Evolutionary conservation across 2,888 invertebrate species (phyloP).

Genomic region (Sinelater perroti): DNA sequence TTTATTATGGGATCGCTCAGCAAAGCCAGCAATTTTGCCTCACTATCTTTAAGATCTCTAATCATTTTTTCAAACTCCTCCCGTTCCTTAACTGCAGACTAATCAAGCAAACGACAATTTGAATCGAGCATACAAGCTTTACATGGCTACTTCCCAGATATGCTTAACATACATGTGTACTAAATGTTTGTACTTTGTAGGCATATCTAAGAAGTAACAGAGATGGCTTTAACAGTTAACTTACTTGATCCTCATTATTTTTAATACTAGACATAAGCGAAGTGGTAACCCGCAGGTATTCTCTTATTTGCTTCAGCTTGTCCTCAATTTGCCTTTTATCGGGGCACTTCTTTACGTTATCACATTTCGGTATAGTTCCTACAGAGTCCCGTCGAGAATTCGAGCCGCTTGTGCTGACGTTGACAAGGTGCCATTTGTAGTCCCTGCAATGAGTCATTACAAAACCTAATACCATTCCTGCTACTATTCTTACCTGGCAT

Average conservation of each 20-base stretch:
- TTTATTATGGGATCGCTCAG: conserved; percentile 54
- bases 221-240: conserved; percentile 36
- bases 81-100: conserved; percentile 53
- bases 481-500: conserved; percentile 25
- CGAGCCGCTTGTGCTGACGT: conserved; percentile 54
- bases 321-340: conserved; percentile 75
- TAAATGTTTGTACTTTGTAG: neutral
- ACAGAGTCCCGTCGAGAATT: conserved; percentile 56
- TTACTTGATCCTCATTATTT: conserved; percentile 73
- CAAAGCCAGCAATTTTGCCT: conserved; percentile 70
- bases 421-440: conserved; percentile 50
- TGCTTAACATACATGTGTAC: too few relatives aligned
- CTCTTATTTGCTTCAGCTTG: conserved; percentile 74
- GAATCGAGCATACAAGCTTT: too few relatives aligned
- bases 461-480: neutral
- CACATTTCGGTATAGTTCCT: conserved; percentile 57
- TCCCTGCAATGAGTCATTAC: conserved; percentile 19
- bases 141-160: too few relatives aligned
- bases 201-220: neutral
- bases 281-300: conserved; percentile 76
- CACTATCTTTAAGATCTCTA: conserved; percentile 75
- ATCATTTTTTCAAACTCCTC: conserved; percentile 73
- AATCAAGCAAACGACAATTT: conserved; percentile 28
- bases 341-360: conserved; percentile 64
- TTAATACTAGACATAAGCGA: conserved; percentile 75